phyloP scores from a whole-genome alignment of 1,140 invertebrate species.

The Lerema accius region DNA sequence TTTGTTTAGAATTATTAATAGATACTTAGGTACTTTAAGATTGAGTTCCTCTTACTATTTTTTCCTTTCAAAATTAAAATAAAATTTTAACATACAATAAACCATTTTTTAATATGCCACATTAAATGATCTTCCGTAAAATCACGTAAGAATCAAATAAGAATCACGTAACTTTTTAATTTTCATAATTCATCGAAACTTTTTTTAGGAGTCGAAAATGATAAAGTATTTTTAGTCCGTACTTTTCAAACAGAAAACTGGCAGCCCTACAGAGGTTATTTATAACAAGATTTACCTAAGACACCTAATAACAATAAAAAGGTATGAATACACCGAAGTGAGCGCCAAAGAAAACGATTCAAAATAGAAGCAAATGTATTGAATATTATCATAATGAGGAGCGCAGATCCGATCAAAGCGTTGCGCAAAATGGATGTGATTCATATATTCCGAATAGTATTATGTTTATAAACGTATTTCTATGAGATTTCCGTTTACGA shows the following conservation, averaged over 20 bases:
- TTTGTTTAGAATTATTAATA: too few species aligned
- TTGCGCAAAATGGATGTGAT: background rate
- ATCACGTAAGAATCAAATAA: too few species aligned
- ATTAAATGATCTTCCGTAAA: too few species aligned
- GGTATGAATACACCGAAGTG: slow-evolving; percentile 17
- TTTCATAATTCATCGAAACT: too few species aligned
- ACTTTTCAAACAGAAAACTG: background rate
- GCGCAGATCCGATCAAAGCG: slow-evolving; percentile 12
- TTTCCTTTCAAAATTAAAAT: too few species aligned
- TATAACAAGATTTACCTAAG: slow-evolving; percentile 16
- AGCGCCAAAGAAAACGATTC: slow-evolving; percentile 20
- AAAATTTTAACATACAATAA: too few species aligned
- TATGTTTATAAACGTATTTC: background rate
- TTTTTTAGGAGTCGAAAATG: too few species aligned
- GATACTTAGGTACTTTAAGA: too few species aligned
- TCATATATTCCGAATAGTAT: background rate
- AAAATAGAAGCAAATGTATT: slow-evolving; percentile 15
- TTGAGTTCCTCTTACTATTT: too few species aligned
- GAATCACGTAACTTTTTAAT: too few species aligned
- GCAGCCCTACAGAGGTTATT: background rate
- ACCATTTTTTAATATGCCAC: too few species aligned
- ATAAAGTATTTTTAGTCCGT: background rate
- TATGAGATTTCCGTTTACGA: background rate
- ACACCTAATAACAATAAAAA: slow-evolving; percentile 26
- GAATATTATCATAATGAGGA: slow-evolving; percentile 29